Percentiles rank a stretch among this genome's conserved stretches.
Conservation (phyloP, 2,888 invertebrate species). For the Odontomyia ornata region DNA sequence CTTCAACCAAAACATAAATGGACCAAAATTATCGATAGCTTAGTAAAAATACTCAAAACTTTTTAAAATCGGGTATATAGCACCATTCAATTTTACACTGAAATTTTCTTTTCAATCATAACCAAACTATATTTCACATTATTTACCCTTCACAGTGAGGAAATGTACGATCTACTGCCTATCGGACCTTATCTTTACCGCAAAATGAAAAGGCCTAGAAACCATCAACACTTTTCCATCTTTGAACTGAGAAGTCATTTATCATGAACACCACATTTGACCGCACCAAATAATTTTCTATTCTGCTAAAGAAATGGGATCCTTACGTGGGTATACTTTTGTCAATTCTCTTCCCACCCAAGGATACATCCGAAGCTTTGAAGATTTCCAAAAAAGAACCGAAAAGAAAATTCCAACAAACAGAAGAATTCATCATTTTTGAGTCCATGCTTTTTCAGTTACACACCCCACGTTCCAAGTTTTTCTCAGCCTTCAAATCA, state of each 20-base stretch:
- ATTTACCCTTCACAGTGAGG: no score
- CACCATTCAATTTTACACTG: no score
- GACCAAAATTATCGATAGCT: no score
- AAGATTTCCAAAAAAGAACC: no score
- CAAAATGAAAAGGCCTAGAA: neutral
- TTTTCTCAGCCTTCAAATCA: no score
- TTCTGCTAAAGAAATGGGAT: neutral
- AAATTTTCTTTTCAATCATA: no score
- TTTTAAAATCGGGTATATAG: no score
- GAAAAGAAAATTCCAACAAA: conserved; percentile 26
- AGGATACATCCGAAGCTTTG: neutral
- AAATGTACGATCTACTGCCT: neutral
- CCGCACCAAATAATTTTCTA: conserved; percentile 38
- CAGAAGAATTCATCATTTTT: conserved; percentile 36
- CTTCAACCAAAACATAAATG: no score
- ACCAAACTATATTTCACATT: no score
- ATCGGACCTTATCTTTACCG: neutral
- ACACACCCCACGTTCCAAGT: no score
- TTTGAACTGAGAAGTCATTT: conserved; percentile 17
- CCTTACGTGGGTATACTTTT: neutral
- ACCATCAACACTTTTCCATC: neutral
- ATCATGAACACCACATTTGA: conserved; percentile 39
- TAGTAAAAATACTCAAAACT: no score
- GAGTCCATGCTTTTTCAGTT: neutral
- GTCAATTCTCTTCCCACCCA: neutral